Evolutionary conservation across 1,140 invertebrate genomes (phyloP), one percentile per base, ranked within the genome.

Genomic region (Scaptomyza montana): DNA sequence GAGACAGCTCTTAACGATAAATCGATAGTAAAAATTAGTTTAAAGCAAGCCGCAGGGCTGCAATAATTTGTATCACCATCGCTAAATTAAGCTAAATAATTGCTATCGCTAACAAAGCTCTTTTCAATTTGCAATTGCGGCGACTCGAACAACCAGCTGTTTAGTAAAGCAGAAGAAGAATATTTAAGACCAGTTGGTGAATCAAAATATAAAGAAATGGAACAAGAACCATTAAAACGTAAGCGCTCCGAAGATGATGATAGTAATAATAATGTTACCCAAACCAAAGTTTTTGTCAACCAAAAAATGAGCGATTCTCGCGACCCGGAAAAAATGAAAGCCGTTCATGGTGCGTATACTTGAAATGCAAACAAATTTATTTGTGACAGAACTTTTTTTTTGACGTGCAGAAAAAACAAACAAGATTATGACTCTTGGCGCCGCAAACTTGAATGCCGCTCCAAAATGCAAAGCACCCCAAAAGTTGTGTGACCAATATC

Each of bases 251-350:
- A 72, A 0, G 75, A 84, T 5, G 77, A 80, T n/a, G 74, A 79
- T 1, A 62, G 59, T 9, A 77, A 82, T 30, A 84, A 87, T 10
- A 89, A 87, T 51, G 36, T 62, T 3, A 53, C 65, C 2, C 89
- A 91, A 36, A 68, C 56, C 0, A 91, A 91, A 57, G 65, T 90
- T 2, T 76, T 62, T 41, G 79, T 91, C 0, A 91, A 65, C 46
- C 71, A 91, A 25, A 89, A 77, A 28, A 71, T 91, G 0, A 61
- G 47, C 16, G 85, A 91, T n/a, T 47, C 65, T 0, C 54, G 54
- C 8, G 77, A 91, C 41, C 50, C 61, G 0, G 56, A 62, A 0
- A 91, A 90, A 67, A 89, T 91, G 85, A 82, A 74, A 50, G 59
- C 78, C 7, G 62, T 91, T 2, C 79, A 91, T 10, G 85, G 89